phyloP scores from a whole-genome alignment of 2,888 invertebrate species.

The Mythimna loreyi region DNA sequence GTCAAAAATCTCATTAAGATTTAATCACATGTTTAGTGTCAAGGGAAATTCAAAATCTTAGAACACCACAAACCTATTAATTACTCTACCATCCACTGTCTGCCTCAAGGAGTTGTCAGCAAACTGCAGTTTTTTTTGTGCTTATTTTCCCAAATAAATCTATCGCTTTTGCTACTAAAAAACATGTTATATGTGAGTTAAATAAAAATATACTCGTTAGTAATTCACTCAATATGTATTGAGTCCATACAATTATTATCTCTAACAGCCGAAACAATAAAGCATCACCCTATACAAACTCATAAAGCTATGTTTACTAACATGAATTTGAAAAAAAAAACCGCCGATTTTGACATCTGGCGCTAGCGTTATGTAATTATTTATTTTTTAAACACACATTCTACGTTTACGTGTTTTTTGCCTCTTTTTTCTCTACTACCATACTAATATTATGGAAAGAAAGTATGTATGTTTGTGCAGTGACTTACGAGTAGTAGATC shows the following conservation, averaged over 20 bases:
- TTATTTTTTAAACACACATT: conserved; percentile 77
- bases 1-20: not conserved
- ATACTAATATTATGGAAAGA: too few species aligned
- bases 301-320: conserved; percentile 86
- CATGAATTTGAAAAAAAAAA: conserved; percentile 81
- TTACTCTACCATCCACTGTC: too few species aligned
- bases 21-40: not conserved
- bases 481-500: too few species aligned
- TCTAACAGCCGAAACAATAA: conserved; percentile 8
- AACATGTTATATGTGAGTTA: not conserved
- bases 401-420: conserved; percentile 49
- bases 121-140: too few species aligned
- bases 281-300: conserved; percentile 73
- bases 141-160: too few species aligned
- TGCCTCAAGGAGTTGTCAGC: too few species aligned
- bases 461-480: too few species aligned
- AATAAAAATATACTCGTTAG: not conserved
- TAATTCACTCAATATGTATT: not conserved
- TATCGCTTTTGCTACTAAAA: too few species aligned
- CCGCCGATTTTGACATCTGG: conserved; percentile 84
- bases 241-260: not conserved
- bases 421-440: conserved; percentile 16
- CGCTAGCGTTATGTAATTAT: conserved; percentile 83
- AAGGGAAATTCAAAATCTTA: not conserved
- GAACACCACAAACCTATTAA: not conserved